phyloP scores from a whole-genome alignment of 2,888 invertebrate species.

The Kryphioiulus occultus region DNA sequence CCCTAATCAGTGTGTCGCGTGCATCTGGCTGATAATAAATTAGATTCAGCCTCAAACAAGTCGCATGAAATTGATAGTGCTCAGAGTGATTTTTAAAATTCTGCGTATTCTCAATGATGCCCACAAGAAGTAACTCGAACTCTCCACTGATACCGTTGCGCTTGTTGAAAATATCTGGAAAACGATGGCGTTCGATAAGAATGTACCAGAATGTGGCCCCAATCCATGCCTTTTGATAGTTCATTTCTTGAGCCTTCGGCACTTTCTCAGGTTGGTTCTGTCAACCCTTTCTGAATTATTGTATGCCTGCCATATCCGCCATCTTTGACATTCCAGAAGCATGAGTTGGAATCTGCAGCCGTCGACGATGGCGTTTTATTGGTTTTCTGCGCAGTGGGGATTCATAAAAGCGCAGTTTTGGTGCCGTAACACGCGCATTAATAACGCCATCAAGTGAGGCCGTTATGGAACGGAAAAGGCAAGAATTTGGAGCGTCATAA shows the following conservation, averaged over 20 bases:
- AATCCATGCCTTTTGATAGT: not conserved
- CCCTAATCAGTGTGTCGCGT: too few relatives aligned
- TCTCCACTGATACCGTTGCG: too few relatives aligned
- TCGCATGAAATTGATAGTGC: too few relatives aligned
- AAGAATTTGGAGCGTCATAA: not conserved
- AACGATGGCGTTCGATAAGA: too few relatives aligned
- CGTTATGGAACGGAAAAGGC: not conserved
- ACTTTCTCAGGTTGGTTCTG: not conserved
- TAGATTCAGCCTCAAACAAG: too few relatives aligned
- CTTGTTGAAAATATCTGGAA: too few relatives aligned
- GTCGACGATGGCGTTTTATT: not conserved
- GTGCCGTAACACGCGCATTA: not conserved
- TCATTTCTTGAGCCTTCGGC: too few relatives aligned
- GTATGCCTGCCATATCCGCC: not conserved
- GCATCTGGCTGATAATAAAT: too few relatives aligned
- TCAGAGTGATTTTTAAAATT: too few relatives aligned
- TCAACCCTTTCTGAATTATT: not conserved
- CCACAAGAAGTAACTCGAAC: too few relatives aligned
- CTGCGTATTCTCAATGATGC: too few relatives aligned
- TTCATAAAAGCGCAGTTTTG: not conserved
- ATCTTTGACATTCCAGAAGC: not conserved
- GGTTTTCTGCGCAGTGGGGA: not conserved
- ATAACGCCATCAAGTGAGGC: not conserved
- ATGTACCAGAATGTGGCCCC: too few relatives aligned
- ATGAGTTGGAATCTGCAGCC: not conserved